These are phyloP conservation scores for Elachura formosa DNA, from an alignment of 2,113 vertebrate species.

Conservation along the genomic window DNA sequence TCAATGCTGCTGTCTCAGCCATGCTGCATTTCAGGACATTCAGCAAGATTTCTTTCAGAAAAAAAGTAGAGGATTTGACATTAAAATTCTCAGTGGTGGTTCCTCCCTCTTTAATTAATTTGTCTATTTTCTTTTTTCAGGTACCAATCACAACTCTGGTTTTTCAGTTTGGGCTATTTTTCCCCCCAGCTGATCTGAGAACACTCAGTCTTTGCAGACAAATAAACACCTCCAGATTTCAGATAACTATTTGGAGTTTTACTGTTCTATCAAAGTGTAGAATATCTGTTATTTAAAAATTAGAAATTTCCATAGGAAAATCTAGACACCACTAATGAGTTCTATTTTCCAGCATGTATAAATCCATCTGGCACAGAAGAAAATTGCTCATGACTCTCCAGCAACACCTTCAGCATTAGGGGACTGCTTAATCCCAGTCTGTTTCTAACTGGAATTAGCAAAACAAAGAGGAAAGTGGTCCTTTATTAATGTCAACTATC, in stretches of 20 bases:
- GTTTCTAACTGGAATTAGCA: background rate
- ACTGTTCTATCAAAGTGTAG: background rate
- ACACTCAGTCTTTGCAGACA: background rate
- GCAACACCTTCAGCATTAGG: background rate
- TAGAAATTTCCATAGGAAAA: background rate
- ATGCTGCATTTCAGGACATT: background rate
- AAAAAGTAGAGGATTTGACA: background rate
- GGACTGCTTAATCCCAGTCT: background rate
- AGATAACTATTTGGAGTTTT: background rate
- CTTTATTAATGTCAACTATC: background rate
- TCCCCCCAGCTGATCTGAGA: background rate
- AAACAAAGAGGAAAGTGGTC: background rate
- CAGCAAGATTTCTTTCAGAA: background rate
- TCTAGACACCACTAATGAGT: background rate
- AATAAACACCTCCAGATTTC: background rate
- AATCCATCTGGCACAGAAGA: background rate
- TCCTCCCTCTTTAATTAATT: background rate
- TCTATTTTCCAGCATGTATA: background rate
- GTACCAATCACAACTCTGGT: background rate
- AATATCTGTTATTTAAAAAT: background rate
- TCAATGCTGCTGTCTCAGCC: background rate
- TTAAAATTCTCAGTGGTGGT: background rate
- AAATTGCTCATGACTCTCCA: background rate
- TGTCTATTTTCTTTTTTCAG: background rate
- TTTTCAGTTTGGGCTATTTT: background rate